phyloP scores from a whole-genome alignment of 2,888 invertebrate species.

The Tryphoninae sp. region DNA sequence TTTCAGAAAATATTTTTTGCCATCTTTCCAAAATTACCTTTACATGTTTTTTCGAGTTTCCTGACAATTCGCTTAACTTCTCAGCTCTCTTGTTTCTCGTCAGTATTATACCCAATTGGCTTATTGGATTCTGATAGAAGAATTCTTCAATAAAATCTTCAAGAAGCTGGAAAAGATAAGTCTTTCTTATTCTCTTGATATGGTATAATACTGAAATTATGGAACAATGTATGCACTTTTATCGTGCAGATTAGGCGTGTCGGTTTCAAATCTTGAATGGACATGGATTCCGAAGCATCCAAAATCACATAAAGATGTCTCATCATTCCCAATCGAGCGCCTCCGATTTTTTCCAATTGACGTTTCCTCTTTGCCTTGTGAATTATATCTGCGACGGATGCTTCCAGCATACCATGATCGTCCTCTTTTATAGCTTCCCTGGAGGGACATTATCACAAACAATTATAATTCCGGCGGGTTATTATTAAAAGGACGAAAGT shows the following conservation, averaged over 20 bases:
- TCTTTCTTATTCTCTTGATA: constrained; percentile 14
- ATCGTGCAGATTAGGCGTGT: constrained; percentile 92
- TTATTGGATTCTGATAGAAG: constrained; percentile 99
- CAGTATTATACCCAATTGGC: constrained; percentile 96
- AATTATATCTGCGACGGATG: constrained; percentile 94
- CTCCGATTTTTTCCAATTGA: constrained; percentile 87
- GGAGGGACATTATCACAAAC: neutral
- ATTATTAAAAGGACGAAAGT: constrained; percentile 4
- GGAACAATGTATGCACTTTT: constrained; percentile 85
- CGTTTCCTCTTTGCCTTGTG: constrained; percentile 93
- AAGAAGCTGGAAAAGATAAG: constrained; percentile 85
- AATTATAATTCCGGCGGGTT: neutral
- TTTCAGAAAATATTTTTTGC: no score
- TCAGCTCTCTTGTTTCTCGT: constrained; percentile 97
- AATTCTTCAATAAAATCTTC: constrained; percentile 98
- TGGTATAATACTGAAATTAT: constrained; percentile 1
- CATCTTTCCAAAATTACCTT: constrained; percentile 81
- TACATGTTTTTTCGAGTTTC: constrained; percentile 91
- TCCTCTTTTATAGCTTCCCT: constrained; percentile 98
- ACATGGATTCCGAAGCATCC: constrained; percentile 97
- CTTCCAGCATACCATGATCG: constrained; percentile 95
- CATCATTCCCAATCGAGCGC: constrained; percentile 98
- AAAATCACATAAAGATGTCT: constrained; percentile 95
- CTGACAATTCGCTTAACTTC: constrained; percentile 94
- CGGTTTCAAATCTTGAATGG: constrained; percentile 96